Conservation (phyloP, 2,888 invertebrate species). For the Achlya flavicornis region DNA sequence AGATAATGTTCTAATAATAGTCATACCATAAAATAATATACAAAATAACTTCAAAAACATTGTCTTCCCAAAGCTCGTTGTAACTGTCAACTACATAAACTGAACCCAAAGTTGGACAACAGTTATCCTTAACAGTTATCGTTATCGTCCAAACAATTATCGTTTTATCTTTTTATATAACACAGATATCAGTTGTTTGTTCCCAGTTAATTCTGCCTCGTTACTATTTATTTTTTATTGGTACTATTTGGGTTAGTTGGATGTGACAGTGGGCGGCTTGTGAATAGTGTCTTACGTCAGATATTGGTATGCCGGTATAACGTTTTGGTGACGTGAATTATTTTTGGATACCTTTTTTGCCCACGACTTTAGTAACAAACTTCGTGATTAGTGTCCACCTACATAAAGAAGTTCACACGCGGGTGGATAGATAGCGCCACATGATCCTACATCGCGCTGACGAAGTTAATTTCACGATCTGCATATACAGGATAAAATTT, state of each 20-base stretch:
- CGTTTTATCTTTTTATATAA: constrained; percentile 5
- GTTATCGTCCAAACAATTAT: constrained; percentile 11
- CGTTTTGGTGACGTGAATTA: too few relatives aligned
- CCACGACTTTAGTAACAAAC: too few relatives aligned
- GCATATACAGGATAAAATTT: too few relatives aligned
- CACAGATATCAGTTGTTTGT: constrained; percentile 7
- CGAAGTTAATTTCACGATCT: too few relatives aligned
- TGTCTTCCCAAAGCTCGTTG: not conserved
- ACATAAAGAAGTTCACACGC: too few relatives aligned
- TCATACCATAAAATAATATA: not conserved
- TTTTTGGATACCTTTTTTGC: too few relatives aligned
- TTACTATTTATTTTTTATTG: not conserved
- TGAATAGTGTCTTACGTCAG: not conserved
- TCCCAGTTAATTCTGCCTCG: constrained; percentile 1
- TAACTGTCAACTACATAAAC: constrained; percentile 11
- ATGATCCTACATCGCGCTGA: too few relatives aligned
- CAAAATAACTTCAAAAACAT: not conserved
- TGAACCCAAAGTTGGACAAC: constrained; percentile 7
- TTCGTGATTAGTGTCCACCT: too few relatives aligned
- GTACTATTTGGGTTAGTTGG: not conserved
- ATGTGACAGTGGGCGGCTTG: not conserved
- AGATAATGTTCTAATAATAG: too few relatives aligned
- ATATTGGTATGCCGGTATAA: too few relatives aligned
- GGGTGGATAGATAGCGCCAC: too few relatives aligned
- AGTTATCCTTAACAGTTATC: constrained; percentile 1